Evolutionary conservation across 1,140 invertebrate genomes (phyloP), one percentile per base, ranked within the genome.

Genomic region (Andrena cerasifolii): DNA sequence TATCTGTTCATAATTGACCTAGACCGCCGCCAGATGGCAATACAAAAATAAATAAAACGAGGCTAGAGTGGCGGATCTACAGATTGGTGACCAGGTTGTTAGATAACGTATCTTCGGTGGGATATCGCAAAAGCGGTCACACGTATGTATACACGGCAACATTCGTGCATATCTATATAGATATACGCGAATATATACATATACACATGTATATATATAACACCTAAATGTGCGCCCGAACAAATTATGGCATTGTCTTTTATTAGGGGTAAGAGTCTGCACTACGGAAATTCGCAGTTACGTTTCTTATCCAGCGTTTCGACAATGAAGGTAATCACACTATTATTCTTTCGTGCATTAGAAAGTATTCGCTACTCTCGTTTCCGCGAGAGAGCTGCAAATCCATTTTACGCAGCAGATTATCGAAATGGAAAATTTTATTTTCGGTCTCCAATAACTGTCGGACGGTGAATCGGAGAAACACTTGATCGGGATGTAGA

Each of bases 1-100:
- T n/a, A 28, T 56, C 8, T 54, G 21, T 47, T 43, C 0, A 0
- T 40, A n/a, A n/a, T 31, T 99, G 89, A 99, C 99, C 0, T 98
- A 99, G 91, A 40, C 53, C 33, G 6, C 36, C 67, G 3, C 31
- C n/a, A 78, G 56, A 43, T 62, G 47, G 47, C 56, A 62, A 16
- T 53, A 36, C 8, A 54, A 58, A 53, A 49, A 40, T 24, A 67
- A 67, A 51, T 31, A 24, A 51, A 26, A 0, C 3, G 40, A 36
- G 18, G 8, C 26, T 51, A 58, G 24, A 53, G 76, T 78, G 1
- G 58, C 59, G 36, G 43, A 73, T 78, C 68, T 77, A 73, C 59
- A 49, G 16, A 40, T 31, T 21, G 36, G 47, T 63, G 12, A 65
- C 40, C 68, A 63, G 73, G 58, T 53, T 43, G 59, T 58, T 62